Base-by-base conservation (phyloP, 2,797 vertebrate genomes). In the Naso thynnoides region DNA sequence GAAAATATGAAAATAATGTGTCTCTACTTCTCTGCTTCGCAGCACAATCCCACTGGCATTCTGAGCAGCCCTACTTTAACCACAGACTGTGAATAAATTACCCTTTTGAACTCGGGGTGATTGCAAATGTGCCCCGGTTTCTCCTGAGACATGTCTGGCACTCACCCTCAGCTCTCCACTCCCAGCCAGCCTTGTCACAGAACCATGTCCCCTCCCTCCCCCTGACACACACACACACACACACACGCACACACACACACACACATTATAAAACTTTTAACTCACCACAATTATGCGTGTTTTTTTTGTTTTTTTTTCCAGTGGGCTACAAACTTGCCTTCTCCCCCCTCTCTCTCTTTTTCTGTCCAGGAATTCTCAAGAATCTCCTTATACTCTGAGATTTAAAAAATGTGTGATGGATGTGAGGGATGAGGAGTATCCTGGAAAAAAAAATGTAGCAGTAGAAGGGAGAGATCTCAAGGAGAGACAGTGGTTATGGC, bases 61-160 rank as follows among this genome's bases (percentile, higher is more conserved):
- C 86, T 84, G 86, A 91, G 89, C 87, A 91, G 89, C 81, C 78
- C 87, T 76, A 77, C 90, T 92, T 91, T 90, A 93, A 93, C 91
- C 90, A 91, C 91, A 89, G 93, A 91, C 93, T 87, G 89, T 89
- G 92, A 94, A 93, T 93, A 93, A 94, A 93, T 93, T 92, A 94
- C 87, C 93, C 91, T 94, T 94, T 93, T 94, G 93, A 93, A 94
- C 92, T 91, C 84, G 41, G 86, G 90, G 91, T 93, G 92, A 93
- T 92, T 92, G 91, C 90, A 92, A 93, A 93, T 93, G 91, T 91
- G 92, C 91, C 93, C 90, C 56, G 84, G 78, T 91, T 93, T 88
- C 92, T 92, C 90, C 86, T 87, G 90, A 93, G 92, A 93, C 90
- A 90, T 91, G 91, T 92, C 92, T 93, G 88, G 89, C 88, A 83